Conservation (phyloP, 2,113 vertebrate genomes). For the Hippocampus barbouri region DNA sequence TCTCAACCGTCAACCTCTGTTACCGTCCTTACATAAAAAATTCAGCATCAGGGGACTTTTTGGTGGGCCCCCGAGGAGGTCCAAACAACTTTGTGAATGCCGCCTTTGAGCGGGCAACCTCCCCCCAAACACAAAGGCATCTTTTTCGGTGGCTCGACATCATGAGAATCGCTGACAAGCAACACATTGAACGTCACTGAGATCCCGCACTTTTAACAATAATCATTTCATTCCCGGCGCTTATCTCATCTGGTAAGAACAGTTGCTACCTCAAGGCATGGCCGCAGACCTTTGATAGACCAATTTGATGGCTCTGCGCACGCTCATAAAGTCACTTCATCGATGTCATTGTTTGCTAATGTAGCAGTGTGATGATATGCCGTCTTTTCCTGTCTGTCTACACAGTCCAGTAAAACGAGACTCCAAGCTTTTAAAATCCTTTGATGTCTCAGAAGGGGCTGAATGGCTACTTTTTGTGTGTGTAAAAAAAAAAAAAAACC, state of each 20-base stretch:
- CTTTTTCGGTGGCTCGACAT: constrained; percentile 47
- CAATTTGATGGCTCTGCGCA: background rate
- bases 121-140: constrained; percentile 51
- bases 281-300: constrained; percentile 11
- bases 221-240: constrained; percentile 36
- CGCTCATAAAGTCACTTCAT: background rate
- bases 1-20: constrained; percentile 13
- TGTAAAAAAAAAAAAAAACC: background rate
- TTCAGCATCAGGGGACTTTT: constrained; percentile 37
- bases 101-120: constrained; percentile 47
- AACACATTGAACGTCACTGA: constrained; percentile 44
- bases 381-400: background rate
- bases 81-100: constrained; percentile 51
- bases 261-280: constrained; percentile 20
- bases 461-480: background rate
- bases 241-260: constrained; percentile 30
- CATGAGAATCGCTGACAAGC: constrained; percentile 60
- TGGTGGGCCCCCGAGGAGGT: constrained; percentile 26
- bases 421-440: background rate
- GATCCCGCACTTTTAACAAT: constrained; percentile 35
- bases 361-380: constrained; percentile 9
- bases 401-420: constrained; percentile 9
- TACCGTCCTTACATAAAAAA: constrained; percentile 31
- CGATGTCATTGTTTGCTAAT: constrained; percentile 2
- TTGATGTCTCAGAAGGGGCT: constrained; percentile 8